A percentile compares a stretch with the other conserved stretches of the same genome.
phyloP scores from a whole-genome alignment of 2,113 vertebrate species.

The Polyodon spathula region DNA sequence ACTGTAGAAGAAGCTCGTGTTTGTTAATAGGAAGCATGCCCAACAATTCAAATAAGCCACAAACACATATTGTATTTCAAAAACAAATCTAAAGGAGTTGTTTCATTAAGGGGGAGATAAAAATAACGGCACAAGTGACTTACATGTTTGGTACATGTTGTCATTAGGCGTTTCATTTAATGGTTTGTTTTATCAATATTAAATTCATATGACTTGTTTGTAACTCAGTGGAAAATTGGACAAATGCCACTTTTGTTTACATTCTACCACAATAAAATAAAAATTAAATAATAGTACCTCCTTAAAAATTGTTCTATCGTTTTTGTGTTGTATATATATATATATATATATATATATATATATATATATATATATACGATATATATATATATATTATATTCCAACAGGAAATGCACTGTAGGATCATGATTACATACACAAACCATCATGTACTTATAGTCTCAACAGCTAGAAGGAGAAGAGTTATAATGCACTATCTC shows the following conservation, averaged over 20 bases:
- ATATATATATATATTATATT: no score
- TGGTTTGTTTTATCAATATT: slow-evolving; percentile 11
- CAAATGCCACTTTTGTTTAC: slow-evolving; percentile 11
- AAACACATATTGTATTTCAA: no score
- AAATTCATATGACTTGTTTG: slow-evolving; percentile 13
- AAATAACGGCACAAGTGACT: neutral
- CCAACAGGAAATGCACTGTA: neutral
- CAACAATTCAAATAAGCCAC: no score
- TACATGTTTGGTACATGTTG: neutral
- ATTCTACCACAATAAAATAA: no score
- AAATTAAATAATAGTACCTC: no score
- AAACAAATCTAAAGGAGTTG: no score
- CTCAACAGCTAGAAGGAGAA: slow-evolving; percentile 12
- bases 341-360: no score
- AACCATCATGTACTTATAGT: neutral
- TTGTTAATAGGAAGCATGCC: no score
- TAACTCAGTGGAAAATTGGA: slow-evolving; percentile 20
- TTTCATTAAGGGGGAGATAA: neutral
- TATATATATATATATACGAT: no score
- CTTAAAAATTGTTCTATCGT: no score
- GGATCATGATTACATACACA: neutral
- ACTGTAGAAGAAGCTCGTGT: no score
- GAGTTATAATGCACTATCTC: neutral
- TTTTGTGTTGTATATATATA: no score
- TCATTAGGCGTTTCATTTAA: slow-evolving; percentile 5